Evolutionary conservation across 2,888 invertebrate genomes (phyloP).

Genomic region (Pollenia labialis): DNA sequence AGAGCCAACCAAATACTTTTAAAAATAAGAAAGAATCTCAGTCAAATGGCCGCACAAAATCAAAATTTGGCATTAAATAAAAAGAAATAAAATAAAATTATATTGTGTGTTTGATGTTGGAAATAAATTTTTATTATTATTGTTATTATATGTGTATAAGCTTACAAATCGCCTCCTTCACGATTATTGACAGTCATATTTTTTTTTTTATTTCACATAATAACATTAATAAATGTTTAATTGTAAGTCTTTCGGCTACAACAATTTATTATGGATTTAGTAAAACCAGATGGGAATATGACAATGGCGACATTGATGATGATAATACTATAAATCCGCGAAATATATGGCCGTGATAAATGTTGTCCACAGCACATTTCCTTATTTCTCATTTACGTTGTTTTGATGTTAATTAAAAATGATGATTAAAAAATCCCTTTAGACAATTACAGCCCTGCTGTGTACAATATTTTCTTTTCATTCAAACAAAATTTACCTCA

Average conservation of each 20-base stretch:
- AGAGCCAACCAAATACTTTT: not conserved
- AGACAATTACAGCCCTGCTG: not conserved
- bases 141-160: constrained; percentile 18
- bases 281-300: constrained; percentile 33
- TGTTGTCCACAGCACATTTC: not conserved
- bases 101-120: constrained; percentile 26
- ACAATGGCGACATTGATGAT: not conserved
- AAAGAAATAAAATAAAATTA: constrained; percentile 26
- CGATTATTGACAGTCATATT: not conserved
- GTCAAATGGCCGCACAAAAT: not conserved
- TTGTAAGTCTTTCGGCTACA: not conserved
- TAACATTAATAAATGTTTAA: not conserved
- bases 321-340: constrained; percentile 6
- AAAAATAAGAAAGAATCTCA: not conserved
- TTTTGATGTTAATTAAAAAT: constrained; percentile 21
- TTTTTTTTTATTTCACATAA: not conserved
- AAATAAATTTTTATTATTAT: constrained; percentile 37
- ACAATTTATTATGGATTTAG: constrained; percentile 20
- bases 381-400: not conserved
- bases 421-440: constrained; percentile 55
- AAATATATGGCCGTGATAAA: constrained; percentile 33
- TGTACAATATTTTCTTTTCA: too few species aligned
- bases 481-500: not conserved
- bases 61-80: constrained; percentile 18
- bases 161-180: constrained; percentile 24